Evolutionary conservation across 2,888 invertebrate species (phyloP).

Genomic region (Stenichneumon culpator): DNA sequence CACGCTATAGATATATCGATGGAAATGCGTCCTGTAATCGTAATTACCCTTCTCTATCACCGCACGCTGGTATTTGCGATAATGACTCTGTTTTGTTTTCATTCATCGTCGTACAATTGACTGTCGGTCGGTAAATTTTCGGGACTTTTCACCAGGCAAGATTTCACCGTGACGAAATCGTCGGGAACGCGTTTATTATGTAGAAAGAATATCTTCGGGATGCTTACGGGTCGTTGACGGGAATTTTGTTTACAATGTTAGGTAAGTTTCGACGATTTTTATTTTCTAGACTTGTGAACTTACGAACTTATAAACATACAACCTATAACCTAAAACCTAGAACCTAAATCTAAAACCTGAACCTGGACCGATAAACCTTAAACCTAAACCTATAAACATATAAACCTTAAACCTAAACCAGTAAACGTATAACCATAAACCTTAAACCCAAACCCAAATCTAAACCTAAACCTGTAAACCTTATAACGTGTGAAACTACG

Average conservation of each 20-base stretch:
- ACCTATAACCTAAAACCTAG: no score
- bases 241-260: neutral
- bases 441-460: no score
- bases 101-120: neutral
- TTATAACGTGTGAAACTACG: neutral
- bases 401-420: no score
- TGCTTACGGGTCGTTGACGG: no score
- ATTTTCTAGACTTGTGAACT: neutral
- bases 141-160: neutral
- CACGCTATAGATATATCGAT: constrained; percentile 47
- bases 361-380: no score
- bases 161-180: neutral
- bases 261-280: neutral
- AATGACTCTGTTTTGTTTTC: neutral
- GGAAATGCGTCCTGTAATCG: constrained; percentile 7
- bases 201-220: neutral
- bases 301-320: neutral
- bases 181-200: neutral
- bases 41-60: constrained; percentile 16
- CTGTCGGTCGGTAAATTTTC: neutral
- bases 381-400: no score
- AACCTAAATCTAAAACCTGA: no score
- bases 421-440: no score
- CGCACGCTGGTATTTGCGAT: neutral
- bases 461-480: neutral